Percentiles rank a stretch among this genome's conserved stretches.
Conservation (phyloP, 2,113 vertebrate species). For the Dicaeum eximium region DNA sequence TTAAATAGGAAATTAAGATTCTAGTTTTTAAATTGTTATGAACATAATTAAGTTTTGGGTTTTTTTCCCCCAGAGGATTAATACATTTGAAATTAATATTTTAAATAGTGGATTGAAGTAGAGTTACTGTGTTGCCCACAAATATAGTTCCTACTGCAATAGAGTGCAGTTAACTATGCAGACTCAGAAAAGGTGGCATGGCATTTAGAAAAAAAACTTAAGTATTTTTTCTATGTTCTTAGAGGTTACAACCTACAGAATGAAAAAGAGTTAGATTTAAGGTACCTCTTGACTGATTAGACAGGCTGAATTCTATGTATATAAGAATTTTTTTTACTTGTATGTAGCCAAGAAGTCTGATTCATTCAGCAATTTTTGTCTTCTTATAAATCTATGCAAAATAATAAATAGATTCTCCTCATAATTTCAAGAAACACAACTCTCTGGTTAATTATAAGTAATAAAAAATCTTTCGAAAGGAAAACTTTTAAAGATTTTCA, state of each 20-base stretch:
- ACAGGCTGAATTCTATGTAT: not conserved
- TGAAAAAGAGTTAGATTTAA: not conserved
- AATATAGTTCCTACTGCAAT: not conserved
- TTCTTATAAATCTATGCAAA: not conserved
- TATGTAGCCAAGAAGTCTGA: not conserved
- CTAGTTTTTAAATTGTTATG: not conserved
- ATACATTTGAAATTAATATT: not conserved
- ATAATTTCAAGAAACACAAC: not conserved
- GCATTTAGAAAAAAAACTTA: not conserved
- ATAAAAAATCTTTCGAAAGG: not conserved
- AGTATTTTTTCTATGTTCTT: not conserved
- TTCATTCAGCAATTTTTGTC: not conserved
- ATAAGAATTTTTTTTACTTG: not conserved
- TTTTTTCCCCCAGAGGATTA: not conserved
- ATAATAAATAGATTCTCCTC: not conserved
- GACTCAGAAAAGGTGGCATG: not conserved
- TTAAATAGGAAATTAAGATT: not conserved
- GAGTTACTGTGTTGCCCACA: not conserved
- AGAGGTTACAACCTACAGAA: not conserved
- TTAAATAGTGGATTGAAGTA: not conserved
- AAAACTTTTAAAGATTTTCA: not conserved
- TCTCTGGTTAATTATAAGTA: not conserved
- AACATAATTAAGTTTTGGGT: rapidly evolving
- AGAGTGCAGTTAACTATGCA: not conserved
- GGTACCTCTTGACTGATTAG: not conserved